phyloP scores from a whole-genome alignment of 2,888 invertebrate genomes.

The Microplitis manilae region DNA sequence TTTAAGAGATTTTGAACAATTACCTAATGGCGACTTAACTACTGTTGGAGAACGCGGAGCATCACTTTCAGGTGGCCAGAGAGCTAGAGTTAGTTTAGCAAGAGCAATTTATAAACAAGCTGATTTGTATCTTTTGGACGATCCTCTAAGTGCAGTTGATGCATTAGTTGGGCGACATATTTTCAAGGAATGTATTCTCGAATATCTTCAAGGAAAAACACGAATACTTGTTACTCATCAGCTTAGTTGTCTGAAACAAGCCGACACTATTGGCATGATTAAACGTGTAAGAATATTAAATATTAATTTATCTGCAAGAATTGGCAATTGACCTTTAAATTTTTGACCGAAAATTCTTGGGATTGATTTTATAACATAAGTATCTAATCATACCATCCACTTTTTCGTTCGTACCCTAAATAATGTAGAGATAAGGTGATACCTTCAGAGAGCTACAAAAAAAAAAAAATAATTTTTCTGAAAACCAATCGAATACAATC shows the following conservation, averaged over 20 bases:
- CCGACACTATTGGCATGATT: conserved; percentile 69
- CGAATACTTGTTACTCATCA: conserved; percentile 81
- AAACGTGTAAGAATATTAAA: conserved; percentile 62
- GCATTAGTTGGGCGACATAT: conserved; percentile 82
- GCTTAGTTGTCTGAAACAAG: conserved; percentile 76
- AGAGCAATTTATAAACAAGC: conserved; percentile 84
- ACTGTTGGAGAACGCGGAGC: conserved; percentile 88
- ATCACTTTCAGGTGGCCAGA: conserved; percentile 87
- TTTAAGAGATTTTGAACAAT: conserved; percentile 80
- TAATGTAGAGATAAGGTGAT: too few relatives aligned
- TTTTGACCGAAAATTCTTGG: too few relatives aligned
- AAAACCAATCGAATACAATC: too few relatives aligned
- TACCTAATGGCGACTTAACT: conserved; percentile 84
- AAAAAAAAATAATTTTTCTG: too few relatives aligned
- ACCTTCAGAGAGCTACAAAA: too few relatives aligned
- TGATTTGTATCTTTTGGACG: conserved; percentile 86
- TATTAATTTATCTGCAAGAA: neutral
- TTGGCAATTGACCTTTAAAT: too few relatives aligned
- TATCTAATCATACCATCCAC: too few relatives aligned
- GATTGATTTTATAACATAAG: too few relatives aligned
- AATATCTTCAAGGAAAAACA: conserved; percentile 75
- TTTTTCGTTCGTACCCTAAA: too few relatives aligned
- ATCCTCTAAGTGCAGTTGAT: conserved; percentile 88
- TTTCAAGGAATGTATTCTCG: conserved; percentile 82
- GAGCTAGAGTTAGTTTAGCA: conserved; percentile 85